Conservation (phyloP, 2,113 vertebrate species). For the Lasiurus cinereus region DNA sequence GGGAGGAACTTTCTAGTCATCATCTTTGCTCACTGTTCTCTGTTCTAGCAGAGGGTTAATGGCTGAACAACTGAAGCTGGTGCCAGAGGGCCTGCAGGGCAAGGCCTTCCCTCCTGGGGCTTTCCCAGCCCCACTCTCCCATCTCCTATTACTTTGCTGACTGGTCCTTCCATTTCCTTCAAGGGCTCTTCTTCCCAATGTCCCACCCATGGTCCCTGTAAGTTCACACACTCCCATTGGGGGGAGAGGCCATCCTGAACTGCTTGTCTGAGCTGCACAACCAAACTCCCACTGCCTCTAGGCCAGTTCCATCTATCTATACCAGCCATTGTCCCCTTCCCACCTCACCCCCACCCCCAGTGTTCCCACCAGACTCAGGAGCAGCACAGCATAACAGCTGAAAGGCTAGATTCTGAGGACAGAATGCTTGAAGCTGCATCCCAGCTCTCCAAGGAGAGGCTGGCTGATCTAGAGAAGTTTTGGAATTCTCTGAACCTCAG, state of each 20-base stretch:
- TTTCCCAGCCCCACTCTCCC: not conserved
- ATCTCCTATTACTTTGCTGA: not conserved
- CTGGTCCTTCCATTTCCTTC: not conserved
- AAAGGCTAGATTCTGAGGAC: not conserved
- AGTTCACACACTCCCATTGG: accelerated
- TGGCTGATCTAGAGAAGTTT: not conserved
- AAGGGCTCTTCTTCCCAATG: not conserved
- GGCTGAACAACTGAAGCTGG: not conserved
- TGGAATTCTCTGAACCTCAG: not conserved
- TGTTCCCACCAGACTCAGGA: not conserved
- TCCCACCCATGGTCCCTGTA: not conserved
- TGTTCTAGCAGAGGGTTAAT: not conserved
- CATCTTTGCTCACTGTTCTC: not conserved
- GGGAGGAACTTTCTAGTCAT: not conserved
- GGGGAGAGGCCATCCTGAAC: not conserved
- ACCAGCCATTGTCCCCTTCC: not conserved
- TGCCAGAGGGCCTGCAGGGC: not conserved
- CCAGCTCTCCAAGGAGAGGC: not conserved
- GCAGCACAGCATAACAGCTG: not conserved
- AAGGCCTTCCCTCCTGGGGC: no score
- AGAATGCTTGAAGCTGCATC: not conserved
- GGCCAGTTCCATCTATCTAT: not conserved
- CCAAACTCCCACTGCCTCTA: not conserved
- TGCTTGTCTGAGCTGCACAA: not conserved
- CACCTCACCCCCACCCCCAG: no score